phyloP scores from a whole-genome alignment of 1,140 invertebrate species.

The Saccostrea glomerata region DNA sequence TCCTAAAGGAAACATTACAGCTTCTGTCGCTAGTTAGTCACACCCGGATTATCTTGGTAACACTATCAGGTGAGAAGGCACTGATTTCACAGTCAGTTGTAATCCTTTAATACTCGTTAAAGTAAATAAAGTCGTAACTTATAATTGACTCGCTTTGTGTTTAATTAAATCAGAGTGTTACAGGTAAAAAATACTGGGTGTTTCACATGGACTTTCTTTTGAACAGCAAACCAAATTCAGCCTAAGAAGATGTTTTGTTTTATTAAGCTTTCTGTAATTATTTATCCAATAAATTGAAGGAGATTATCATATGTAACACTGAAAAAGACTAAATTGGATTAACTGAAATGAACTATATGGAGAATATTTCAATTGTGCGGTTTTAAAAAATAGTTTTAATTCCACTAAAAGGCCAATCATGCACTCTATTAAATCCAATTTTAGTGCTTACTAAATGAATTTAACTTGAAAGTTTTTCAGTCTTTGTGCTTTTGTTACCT shows the following conservation, averaged over 20 bases:
- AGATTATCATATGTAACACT: not conserved
- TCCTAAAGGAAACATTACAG: slow-evolving; percentile 4
- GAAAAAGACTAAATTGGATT: not conserved
- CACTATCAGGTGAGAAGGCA: not conserved
- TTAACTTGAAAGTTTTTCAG: not conserved
- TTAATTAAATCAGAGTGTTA: not conserved
- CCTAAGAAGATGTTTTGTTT: not conserved
- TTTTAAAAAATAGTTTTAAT: not conserved
- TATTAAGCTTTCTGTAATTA: not conserved
- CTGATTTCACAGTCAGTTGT: not conserved
- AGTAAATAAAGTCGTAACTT: slow-evolving; percentile 26
- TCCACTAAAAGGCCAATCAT: not conserved
- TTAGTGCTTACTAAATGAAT: not conserved
- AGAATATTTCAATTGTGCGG: not conserved
- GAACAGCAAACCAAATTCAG: not conserved
- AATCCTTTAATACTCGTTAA: slow-evolving; percentile 10
- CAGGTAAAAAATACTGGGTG: not conserved
- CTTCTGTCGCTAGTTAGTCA: not conserved
- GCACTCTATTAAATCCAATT: not conserved
- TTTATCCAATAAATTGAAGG: not conserved
- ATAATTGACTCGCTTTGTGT: slow-evolving; percentile 23
- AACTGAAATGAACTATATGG: too few species aligned
- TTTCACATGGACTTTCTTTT: not conserved
- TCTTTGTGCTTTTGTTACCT: not conserved
- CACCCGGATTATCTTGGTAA: slow-evolving; percentile 18